Conservation (phyloP, 2,797 vertebrate species). For the Botia kubotai region DNA sequence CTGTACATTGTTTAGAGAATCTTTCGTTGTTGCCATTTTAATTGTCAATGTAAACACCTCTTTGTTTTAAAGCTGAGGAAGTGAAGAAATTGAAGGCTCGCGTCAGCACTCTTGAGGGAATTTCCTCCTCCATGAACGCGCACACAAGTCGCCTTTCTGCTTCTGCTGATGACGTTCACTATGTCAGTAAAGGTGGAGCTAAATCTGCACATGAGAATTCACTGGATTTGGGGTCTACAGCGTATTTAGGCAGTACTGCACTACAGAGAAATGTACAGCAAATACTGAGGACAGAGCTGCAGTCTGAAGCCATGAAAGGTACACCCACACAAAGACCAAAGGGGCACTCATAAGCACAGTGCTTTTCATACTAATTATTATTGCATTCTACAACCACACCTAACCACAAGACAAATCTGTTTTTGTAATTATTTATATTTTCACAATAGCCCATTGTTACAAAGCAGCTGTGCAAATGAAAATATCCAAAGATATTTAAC, state of each 20-base stretch:
- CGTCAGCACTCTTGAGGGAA: constrained; percentile 80
- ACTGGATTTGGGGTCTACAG: constrained; percentile 13
- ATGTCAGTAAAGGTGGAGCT: background rate
- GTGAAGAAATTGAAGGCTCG: constrained; percentile 88
- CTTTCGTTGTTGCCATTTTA: background rate
- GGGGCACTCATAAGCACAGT: background rate
- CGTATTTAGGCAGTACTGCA: constrained; percentile 53
- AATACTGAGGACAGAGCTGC: constrained; percentile 80
- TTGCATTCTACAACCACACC: background rate
- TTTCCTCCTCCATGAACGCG: constrained; percentile 42
- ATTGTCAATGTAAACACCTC: background rate
- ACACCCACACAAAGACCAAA: constrained; percentile 39
- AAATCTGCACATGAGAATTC: constrained; percentile 56
- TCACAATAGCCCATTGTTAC: background rate
- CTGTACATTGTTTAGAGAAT: background rate
- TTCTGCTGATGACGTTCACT: constrained; percentile 55
- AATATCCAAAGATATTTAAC: too few species aligned
- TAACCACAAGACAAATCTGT: background rate
- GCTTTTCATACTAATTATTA: too few species aligned
- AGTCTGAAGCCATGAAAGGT: constrained; percentile 84
- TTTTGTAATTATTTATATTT: too few species aligned
- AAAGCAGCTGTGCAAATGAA: background rate
- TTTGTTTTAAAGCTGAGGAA: constrained; percentile 83
- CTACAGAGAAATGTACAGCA: constrained; percentile 75
- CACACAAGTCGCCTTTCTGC: constrained; percentile 55